A percentile compares a stretch with the other conserved stretches of the same genome.
These are phyloP conservation scores for Epinephelus fuscoguttatus DNA, from an alignment of 2,113 vertebrate species.

Conservation along the genomic window DNA sequence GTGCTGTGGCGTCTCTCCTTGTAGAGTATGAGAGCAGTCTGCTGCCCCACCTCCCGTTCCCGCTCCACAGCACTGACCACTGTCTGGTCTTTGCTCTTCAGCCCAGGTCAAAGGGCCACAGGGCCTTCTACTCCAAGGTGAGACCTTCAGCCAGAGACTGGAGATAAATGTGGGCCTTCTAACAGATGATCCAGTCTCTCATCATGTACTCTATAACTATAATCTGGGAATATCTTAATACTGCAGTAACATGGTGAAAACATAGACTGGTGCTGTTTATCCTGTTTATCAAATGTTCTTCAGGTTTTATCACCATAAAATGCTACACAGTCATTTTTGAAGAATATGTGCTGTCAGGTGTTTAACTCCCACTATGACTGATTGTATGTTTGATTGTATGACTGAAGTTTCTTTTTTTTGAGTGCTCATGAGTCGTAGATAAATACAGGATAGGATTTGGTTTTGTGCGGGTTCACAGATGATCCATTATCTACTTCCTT, in stretches of 20 bases:
- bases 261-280: neutral
- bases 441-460: neutral
- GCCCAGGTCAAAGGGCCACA: constrained; percentile 91
- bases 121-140: constrained; percentile 93
- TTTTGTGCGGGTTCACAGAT: neutral
- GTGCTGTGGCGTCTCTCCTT: constrained; percentile 88
- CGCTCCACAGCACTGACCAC: constrained; percentile 86
- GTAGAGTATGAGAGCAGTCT: constrained; percentile 88
- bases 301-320: neutral
- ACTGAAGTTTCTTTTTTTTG: too few relatives aligned
- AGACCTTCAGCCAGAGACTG: neutral
- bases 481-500: neutral
- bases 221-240: neutral
- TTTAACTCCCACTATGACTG: neutral
- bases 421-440: too few relatives aligned
- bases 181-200: neutral
- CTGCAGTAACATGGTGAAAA: neutral
- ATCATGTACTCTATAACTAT: neutral
- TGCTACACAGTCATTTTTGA: neutral
- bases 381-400: too few relatives aligned
- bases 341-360: neutral
- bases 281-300: neutral
- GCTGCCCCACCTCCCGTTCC: constrained; percentile 90
- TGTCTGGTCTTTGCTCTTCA: constrained; percentile 91
- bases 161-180: neutral